A percentile compares a stretch with the other conserved stretches of the same genome.
These are phyloP conservation scores for Peromyscus eremicus DNA, from an alignment of 2,797 vertebrate species.

Conservation along the genomic window DNA sequence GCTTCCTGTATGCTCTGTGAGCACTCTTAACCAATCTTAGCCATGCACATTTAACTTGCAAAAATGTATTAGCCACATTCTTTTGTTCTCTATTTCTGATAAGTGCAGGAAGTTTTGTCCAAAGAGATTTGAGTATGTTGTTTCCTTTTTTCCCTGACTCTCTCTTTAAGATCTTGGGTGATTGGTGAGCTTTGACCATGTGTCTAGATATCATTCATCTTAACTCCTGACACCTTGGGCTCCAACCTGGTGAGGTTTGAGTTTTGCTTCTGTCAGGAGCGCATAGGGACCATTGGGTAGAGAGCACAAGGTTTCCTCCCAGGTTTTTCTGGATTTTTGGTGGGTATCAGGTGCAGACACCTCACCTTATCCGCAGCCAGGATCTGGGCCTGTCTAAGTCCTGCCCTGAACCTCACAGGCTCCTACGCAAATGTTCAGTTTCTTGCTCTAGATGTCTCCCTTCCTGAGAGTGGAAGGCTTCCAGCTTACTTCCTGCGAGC, in stretches of 20 bases:
- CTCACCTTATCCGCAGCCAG: not conserved
- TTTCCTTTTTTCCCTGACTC: not conserved
- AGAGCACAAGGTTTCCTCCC: not conserved
- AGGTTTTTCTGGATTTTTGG: not conserved
- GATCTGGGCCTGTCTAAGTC: not conserved
- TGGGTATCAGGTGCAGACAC: not conserved
- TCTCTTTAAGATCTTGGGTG: constrained; percentile 27
- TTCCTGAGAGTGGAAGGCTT: not conserved
- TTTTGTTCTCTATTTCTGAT: not conserved
- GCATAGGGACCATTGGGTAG: not conserved
- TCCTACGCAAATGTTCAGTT: not conserved
- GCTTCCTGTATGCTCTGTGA: not conserved
- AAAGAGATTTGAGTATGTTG: not conserved
- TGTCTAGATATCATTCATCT: constrained; percentile 39
- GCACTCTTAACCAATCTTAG: not conserved
- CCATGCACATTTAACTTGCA: not conserved
- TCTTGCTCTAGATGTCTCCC: not conserved
- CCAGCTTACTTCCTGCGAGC: not conserved
- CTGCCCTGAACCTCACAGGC: not conserved
- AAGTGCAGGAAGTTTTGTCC: constrained; percentile 19
- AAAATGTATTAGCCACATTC: not conserved
- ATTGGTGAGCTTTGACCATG: constrained; percentile 42
- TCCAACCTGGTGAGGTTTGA: not conserved
- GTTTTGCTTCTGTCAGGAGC: not conserved
- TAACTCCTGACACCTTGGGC: not conserved